Evolutionary conservation across 2,888 invertebrate species (phyloP).

Genomic region (Pogonocherus hispidulus): DNA sequence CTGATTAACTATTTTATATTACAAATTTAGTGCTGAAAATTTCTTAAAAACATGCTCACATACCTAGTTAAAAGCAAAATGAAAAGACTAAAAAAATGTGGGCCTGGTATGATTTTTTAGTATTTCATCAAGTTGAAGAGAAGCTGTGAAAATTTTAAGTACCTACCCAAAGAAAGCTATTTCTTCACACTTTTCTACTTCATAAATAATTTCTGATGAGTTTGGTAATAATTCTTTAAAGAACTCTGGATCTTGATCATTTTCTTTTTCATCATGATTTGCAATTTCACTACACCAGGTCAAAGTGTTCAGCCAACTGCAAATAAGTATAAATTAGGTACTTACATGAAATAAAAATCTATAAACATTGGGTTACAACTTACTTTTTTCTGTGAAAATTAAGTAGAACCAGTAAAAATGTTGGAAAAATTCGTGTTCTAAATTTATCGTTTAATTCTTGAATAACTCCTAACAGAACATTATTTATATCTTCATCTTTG

Average conservation of each 20-base stretch:
- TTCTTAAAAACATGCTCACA: too few relatives aligned
- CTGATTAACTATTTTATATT: too few relatives aligned
- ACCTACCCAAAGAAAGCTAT: conserved; percentile 8
- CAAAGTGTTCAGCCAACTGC: conserved; percentile 11
- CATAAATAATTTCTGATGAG: background rate
- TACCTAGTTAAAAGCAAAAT: too few relatives aligned
- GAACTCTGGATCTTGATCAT: background rate
- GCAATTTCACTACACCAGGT: conserved; percentile 3
- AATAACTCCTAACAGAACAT: background rate
- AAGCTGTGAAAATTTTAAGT: background rate
- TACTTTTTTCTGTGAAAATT: conserved; percentile 13
- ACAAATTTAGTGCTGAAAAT: too few relatives aligned
- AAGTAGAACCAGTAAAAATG: conserved; percentile 14
- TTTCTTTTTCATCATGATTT: background rate
- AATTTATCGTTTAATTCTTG: background rate
- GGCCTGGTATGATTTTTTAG: too few relatives aligned
- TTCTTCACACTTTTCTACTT: conserved; percentile 2
- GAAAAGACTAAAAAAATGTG: too few relatives aligned
- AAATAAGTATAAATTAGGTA: background rate
- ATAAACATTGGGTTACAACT: conserved; percentile 4
- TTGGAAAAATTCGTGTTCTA: conserved; percentile 10
- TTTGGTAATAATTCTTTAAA: conserved; percentile 4
- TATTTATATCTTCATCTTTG: background rate
- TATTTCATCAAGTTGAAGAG: too few relatives aligned
- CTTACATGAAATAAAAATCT: background rate